Base-by-base conservation (phyloP, 2,888 invertebrate genomes). In the Polyploca ridens region DNA sequence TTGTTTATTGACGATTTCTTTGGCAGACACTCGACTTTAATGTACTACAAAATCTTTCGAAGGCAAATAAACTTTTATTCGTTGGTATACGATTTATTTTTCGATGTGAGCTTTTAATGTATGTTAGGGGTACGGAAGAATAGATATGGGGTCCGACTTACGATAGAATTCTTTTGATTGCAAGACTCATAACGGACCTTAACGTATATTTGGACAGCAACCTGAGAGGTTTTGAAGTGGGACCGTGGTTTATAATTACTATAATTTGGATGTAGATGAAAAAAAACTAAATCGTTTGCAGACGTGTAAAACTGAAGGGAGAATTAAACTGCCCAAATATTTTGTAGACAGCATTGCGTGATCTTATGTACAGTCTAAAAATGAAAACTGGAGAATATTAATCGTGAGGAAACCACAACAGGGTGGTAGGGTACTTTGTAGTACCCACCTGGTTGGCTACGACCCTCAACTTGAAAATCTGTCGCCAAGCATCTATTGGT, bases 151-250 rank as follows among this genome's bases (percentile, higher is more conserved):
- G 91, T 87, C 86, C 87, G 83, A 86, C 82, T 89, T 82, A 77
- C 81, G 86, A 90, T 90, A 87, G 86, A 91, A 90, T 90, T 93
- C 90, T 88, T 90, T 93, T 89, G 88, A 90, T 84, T 88, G 82
- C 79, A 83, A 87, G 87, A 82, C 81, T 83, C 87, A 86, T 91
- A 94, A 93, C 93, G 91, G 90, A 89, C 94, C 93, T 93, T 79
- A 94, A 93, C 93, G 94, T 91, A 90, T 92, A 93, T 93, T 93
- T 93, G 93, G 93, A 93, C 92, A 93, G 90, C 90, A 91, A 92
- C 82, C 90, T 83, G 91, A 92, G 93, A 92, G 91, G 85, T 87
- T 61, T 81, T 93, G 83, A 86, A 94, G 93, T 92, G 90, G 87
- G 85, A 88, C 88, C 87, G 79, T 82, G 85, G 88, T 88, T 92